Conservation (phyloP, 2,113 vertebrate genomes). For the Carassius auratus region DNA sequence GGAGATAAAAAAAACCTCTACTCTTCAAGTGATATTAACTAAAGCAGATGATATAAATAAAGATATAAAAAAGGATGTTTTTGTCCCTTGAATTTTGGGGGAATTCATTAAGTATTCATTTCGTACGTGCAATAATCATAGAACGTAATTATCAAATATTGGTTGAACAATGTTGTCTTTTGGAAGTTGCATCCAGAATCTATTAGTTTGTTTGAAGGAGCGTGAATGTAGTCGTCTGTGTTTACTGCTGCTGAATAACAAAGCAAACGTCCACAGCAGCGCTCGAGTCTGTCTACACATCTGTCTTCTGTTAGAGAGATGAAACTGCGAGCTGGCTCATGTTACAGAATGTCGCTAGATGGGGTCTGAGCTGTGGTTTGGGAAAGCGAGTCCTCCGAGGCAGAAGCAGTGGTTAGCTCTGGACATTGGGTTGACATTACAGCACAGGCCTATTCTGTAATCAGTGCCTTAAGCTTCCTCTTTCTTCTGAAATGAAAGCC, state of each 20-base stretch:
- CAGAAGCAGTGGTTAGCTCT: not conserved
- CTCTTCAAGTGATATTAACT: too few relatives aligned
- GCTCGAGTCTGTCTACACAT: not conserved
- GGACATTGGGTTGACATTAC: constrained; percentile 56
- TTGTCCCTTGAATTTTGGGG: too few relatives aligned
- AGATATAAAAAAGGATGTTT: too few relatives aligned
- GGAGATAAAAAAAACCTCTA: too few relatives aligned
- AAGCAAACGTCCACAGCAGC: not conserved
- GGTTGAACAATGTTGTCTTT: too few relatives aligned
- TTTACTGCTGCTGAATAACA: not conserved
- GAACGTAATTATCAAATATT: not conserved
- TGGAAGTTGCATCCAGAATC: too few relatives aligned
- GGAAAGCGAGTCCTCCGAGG: not conserved
- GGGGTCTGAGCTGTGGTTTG: too few relatives aligned
- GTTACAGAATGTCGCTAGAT: constrained; percentile 20
- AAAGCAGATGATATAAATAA: too few relatives aligned
- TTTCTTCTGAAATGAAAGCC: constrained; percentile 37
- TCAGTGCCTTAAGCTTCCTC: not conserved
- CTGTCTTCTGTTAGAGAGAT: constrained; percentile 41
- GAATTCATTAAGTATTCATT: too few relatives aligned
- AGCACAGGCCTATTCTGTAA: constrained; percentile 27
- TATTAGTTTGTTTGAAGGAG: too few relatives aligned
- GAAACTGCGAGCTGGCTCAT: constrained; percentile 3
- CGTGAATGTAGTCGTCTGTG: not conserved
- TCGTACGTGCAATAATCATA: too few relatives aligned